Evolutionary conservation across 1,140 invertebrate species (phyloP).

Genomic region (Teleogryllus occipitalis): DNA sequence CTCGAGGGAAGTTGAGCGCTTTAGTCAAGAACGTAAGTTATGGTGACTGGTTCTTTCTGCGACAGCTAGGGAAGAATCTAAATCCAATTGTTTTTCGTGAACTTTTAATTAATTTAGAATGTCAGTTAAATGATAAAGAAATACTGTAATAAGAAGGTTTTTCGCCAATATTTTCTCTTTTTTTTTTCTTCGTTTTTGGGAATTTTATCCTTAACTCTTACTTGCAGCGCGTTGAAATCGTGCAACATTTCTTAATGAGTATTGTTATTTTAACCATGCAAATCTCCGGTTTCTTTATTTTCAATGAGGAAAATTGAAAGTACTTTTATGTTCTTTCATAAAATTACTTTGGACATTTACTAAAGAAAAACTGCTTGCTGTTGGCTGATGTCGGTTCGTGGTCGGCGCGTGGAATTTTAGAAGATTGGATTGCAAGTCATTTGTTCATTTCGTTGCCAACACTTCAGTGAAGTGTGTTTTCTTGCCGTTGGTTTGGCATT

Average conservation of each 20-base stretch:
- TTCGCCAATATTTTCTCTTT: too few species aligned
- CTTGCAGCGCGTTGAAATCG: too few species aligned
- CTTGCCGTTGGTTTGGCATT: neutral
- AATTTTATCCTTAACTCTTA: too few species aligned
- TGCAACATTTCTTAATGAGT: neutral
- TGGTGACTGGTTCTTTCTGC: conserved; percentile 8
- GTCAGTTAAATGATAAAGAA: neutral
- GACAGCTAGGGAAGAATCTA: neutral
- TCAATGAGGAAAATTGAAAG: neutral
- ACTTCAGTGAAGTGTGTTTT: neutral
- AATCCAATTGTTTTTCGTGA: neutral
- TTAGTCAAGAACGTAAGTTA: neutral
- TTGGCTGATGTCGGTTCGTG: too few species aligned
- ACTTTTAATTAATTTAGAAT: neutral
- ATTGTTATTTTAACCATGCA: neutral
- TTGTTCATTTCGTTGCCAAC: neutral
- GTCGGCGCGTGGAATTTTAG: neutral
- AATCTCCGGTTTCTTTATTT: neutral
- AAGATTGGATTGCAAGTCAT: neutral
- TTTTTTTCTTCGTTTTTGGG: too few species aligned
- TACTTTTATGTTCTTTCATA: neutral
- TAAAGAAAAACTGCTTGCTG: too few species aligned
- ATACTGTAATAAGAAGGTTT: neutral
- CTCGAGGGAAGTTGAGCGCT: neutral
- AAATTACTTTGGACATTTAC: too few species aligned